Base-by-base conservation (phyloP, 2,113 vertebrate genomes). In the Serinus canaria region DNA sequence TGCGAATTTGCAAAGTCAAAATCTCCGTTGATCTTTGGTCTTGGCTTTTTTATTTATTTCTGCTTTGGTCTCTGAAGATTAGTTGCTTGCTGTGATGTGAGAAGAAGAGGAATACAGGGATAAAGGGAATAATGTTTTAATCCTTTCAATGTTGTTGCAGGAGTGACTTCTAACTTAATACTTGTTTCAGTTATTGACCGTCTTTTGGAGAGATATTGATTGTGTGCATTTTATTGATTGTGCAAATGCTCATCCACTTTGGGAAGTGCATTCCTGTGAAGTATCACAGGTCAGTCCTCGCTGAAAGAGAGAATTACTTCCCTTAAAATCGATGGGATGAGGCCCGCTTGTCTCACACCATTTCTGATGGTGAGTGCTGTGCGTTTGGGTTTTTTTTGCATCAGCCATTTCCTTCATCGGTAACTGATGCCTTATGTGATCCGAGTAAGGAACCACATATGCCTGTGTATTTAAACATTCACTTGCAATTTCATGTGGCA, bases 361-460 rank as follows among this genome's bases (percentile, higher is more conserved):
- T 63, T 79, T 87, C n/a, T n/a, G 31, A 22, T 43, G 30, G 6
- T 4, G 37, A 37, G 22, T 43, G 25, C 11, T 43, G 70, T 35
- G 49, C 4, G 6, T 44, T 74, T 69, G 50, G 20, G 4, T 0
- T 50, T 39, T 59, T 59, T 70, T 56, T 62, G 22, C 21, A 22
- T 59, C 62, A 83, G 41, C 31, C 20, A 12, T 74, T 44, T 84
- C 39, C 69, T 63, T 58, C 37, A 13, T 27, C 47, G 44, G 43
- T 64, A 31, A 15, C 44, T 16, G 37, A n/a, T 66, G 22, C 7
- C 22, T 67, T 5, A 3, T 16, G 12, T 6, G 43, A 58, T 39
- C n/a, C 0, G 0, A 59, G 16, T 9, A 24, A 24, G 24, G 31
- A 4, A 52, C 80, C n/a, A 3, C 2, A 25, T 41, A 8, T 55